These are phyloP conservation scores for Serranus cabrilla DNA, from an alignment of 2,797 vertebrate species.

Conservation along the genomic window DNA sequence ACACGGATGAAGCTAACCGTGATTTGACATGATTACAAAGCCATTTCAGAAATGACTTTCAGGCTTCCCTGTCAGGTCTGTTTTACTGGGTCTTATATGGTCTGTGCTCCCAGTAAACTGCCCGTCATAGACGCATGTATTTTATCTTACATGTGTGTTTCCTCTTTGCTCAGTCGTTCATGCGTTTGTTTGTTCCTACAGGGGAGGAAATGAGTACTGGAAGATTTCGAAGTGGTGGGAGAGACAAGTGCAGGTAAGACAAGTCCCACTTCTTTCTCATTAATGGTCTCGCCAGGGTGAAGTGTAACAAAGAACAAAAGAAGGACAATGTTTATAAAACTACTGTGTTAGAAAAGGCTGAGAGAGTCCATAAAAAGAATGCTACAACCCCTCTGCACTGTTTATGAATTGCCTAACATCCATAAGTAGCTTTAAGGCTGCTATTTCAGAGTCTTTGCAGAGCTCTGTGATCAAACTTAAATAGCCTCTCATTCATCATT, in stretches of 20 bases:
- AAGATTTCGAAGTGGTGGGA: conserved; percentile 37
- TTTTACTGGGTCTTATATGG: not conserved
- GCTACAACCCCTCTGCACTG: not conserved
- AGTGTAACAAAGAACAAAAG: not conserved
- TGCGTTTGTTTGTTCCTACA: conserved; percentile 59
- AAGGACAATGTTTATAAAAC: not conserved
- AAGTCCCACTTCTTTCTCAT: not conserved
- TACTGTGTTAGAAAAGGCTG: not conserved
- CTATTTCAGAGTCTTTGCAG: conserved; percentile 17
- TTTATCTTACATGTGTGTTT: not conserved
- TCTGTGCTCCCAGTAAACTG: conserved; percentile 18
- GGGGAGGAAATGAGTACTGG: conserved; percentile 72
- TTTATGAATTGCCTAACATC: conserved; percentile 17
- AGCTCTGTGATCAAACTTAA: conserved; percentile 49
- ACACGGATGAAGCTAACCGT: conserved; percentile 40
- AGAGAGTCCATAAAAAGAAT: conserved; percentile 9
- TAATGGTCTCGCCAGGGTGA: not conserved
- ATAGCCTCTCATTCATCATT: conserved; percentile 51
- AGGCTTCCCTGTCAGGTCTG: conserved; percentile 45
- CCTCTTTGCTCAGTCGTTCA: not conserved
- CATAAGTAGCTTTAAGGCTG: conserved; percentile 49
- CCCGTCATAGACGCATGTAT: not conserved
- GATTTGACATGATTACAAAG: conserved; percentile 71
- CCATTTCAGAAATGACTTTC: conserved; percentile 71
- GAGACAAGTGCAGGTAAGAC: conserved; percentile 77